These are phyloP conservation scores for Entomyzon cyanotis DNA, from an alignment of 2,113 vertebrate genomes.

Conservation along the genomic window DNA sequence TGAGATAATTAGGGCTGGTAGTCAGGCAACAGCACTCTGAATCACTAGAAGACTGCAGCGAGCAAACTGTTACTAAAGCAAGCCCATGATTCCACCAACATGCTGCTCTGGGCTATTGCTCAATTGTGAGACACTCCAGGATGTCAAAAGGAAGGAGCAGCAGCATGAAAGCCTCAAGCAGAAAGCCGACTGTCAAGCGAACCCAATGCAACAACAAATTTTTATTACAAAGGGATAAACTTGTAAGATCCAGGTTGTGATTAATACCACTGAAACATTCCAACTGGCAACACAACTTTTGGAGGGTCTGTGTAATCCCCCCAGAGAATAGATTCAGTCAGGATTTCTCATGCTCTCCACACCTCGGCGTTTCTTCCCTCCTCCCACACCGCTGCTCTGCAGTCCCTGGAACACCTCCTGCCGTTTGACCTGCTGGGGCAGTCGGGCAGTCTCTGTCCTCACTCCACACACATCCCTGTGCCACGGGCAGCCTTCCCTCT, in stretches of 20 bases:
- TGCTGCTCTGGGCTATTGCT: slow-evolving; percentile 44
- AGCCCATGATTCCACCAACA: slow-evolving; percentile 29
- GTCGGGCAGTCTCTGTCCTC: neutral
- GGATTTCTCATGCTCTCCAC: neutral
- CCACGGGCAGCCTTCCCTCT: neutral
- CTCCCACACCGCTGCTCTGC: neutral
- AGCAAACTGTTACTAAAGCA: slow-evolving; percentile 47
- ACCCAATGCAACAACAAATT: neutral
- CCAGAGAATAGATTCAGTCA: neutral
- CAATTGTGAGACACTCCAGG: slow-evolving; percentile 41
- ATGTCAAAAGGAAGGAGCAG: slow-evolving; percentile 31
- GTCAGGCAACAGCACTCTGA: slow-evolving; percentile 64
- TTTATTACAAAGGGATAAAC: slow-evolving; percentile 4
- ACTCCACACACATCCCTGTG: accelerated
- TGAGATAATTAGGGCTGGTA: slow-evolving; percentile 63
- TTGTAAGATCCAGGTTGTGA: neutral
- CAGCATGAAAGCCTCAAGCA: slow-evolving; percentile 40
- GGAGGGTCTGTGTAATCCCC: neutral
- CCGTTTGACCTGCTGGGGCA: neutral
- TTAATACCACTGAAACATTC: neutral
- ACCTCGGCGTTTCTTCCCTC: neutral
- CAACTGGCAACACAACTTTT: neutral
- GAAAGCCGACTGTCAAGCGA: neutral
- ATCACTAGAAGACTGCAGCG: slow-evolving; percentile 22
- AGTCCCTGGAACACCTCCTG: neutral